Percentiles rank a stretch among this genome's conserved stretches.
Evolutionary conservation across 1,140 invertebrate genomes (phyloP).

Genomic region (Chymomyza costata): DNA sequence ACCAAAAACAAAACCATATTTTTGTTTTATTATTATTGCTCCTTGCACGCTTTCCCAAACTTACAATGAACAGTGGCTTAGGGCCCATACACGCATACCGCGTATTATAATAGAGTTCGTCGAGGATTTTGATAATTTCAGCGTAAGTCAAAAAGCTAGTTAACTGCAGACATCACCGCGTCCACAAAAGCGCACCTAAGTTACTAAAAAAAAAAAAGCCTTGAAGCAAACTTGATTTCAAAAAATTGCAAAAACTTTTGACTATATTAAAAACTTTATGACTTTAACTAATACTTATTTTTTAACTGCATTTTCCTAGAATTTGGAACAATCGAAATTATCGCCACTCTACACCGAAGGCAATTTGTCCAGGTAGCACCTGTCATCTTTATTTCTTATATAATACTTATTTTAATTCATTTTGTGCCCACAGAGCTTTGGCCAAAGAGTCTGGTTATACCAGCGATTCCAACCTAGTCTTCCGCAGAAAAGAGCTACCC

Average conservation of each 20-base stretch:
- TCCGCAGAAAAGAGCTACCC: constrained; percentile 83
- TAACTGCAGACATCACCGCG: constrained; percentile 40
- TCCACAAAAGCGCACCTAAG: constrained; percentile 41
- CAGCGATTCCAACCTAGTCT: constrained; percentile 91
- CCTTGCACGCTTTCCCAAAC: constrained; percentile 27
- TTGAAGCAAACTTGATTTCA: constrained; percentile 18
- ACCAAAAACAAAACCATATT: constrained; percentile 13
- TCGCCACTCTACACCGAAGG: constrained; percentile 76
- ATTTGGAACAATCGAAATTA: constrained; percentile 80
- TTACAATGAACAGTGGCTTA: constrained; percentile 78
- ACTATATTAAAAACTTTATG: neutral
- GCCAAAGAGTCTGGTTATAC: constrained; percentile 93
- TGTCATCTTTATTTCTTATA: neutral
- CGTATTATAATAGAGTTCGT: constrained; percentile 80
- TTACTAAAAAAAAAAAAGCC: constrained; percentile 38
- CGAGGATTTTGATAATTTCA: constrained; percentile 79
- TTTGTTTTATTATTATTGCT: constrained; percentile 10
- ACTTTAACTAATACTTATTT: neutral
- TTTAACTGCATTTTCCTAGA: constrained; percentile 76
- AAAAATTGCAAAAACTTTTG: neutral
- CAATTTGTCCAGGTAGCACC: constrained; percentile 69
- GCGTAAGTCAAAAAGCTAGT: constrained; percentile 75
- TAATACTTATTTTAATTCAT: neutral
- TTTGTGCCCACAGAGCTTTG: constrained; percentile 47
- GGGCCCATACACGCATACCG: constrained; percentile 80